phyloP scores from a whole-genome alignment of 2,113 vertebrate genomes.

The Picathartes gymnocephalus region DNA sequence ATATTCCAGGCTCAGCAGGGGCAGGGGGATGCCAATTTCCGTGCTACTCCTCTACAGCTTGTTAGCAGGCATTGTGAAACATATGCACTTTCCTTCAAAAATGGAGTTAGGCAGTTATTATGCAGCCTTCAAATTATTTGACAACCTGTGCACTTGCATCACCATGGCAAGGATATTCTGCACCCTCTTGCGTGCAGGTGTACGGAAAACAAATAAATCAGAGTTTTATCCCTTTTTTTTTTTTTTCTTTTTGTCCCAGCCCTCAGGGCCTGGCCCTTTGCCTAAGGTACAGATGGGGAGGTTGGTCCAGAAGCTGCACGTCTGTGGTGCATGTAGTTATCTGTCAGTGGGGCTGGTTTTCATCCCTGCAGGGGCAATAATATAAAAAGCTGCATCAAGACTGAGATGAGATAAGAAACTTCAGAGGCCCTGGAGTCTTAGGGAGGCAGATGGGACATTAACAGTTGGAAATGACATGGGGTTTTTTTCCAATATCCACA shows the following conservation, averaged over 20 bases:
- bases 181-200: accelerated
- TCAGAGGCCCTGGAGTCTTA: background rate
- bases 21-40: background rate
- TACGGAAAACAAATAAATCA: background rate
- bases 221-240: background rate
- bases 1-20: background rate
- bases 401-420: background rate
- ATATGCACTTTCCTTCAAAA: background rate
- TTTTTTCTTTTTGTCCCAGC: background rate
- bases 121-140: background rate
- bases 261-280: background rate
- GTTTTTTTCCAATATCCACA: background rate
- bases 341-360: background rate
- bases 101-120: background rate
- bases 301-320: background rate
- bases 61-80: background rate
- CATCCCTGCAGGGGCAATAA: background rate
- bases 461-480: background rate
- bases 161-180: background rate
- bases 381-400: background rate
- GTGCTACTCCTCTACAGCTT: background rate
- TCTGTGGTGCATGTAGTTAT: background rate
- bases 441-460: background rate
- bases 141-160: background rate
- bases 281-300: background rate